Conservation (phyloP, 2,888 invertebrate species). For the Meandrusa payeni region DNA sequence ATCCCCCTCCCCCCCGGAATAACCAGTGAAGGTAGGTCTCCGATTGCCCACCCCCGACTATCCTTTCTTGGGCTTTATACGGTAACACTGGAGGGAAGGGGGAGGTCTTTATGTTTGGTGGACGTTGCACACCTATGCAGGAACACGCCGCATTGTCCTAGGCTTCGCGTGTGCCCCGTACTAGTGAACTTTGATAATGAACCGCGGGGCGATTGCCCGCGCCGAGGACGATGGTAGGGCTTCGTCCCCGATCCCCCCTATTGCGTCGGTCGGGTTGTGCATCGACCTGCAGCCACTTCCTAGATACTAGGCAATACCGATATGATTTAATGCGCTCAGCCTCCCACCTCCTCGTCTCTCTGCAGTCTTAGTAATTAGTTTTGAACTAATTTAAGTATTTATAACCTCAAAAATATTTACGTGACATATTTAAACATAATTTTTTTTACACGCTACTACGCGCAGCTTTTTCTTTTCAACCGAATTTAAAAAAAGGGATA, state of each 20-base stretch:
- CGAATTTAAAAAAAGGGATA: too few relatives aligned
- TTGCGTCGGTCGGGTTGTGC: constrained; percentile 53
- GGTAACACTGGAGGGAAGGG: constrained; percentile 31
- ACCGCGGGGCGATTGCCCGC: constrained; percentile 66
- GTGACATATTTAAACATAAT: too few relatives aligned
- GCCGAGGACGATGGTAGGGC: constrained; percentile 38
- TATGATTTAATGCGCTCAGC: constrained; percentile 24
- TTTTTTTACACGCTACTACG: too few relatives aligned
- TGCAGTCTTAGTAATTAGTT: constrained; percentile 30
- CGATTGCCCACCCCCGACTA: constrained; percentile 30
- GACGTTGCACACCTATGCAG: constrained; percentile 21
- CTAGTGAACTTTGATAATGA: constrained; percentile 80
- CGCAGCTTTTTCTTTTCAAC: too few relatives aligned
- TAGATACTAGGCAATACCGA: constrained; percentile 29
- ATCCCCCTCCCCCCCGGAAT: constrained; percentile 42
- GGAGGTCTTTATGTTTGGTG: constrained; percentile 42
- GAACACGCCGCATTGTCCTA: constrained; percentile 37
- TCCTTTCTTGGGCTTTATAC: constrained; percentile 21
- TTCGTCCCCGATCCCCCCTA: constrained; percentile 37
- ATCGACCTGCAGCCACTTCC: constrained; percentile 61
- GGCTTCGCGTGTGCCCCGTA: constrained; percentile 59
- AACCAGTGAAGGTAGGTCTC: constrained; percentile 48
- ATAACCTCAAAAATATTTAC: too few relatives aligned
- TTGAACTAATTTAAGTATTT: too few relatives aligned
- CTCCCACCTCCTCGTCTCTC: constrained; percentile 28